Evolutionary conservation across 2,797 vertebrate genomes (phyloP), one percentile per base, ranked within the genome.

Genomic region (Sebastes hubbsi): DNA sequence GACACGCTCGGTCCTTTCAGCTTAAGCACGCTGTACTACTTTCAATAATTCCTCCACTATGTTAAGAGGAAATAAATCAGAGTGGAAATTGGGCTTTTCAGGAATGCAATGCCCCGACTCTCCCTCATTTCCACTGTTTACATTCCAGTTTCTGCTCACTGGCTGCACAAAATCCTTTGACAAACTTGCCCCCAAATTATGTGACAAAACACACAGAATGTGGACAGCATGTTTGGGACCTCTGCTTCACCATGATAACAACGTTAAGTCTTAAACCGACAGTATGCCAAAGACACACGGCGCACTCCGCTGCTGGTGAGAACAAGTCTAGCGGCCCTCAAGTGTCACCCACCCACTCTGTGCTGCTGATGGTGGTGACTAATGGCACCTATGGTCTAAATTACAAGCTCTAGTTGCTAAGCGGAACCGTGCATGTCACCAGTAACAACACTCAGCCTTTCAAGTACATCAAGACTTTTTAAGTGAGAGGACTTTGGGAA

Each of bases 371-470:
- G 79, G 32, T 27, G 72, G 81, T 93, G 94, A 93, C 90, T 93
- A 94, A 94, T 92, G 73, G 88, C 87, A 91, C 90, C 91, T 91
- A 90, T 93, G 92, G 92, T 92, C 89, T 86, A 80, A 90, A 93
- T 86, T 87, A 83, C 80, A 80, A 89, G 81, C 77, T 79, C 74
- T 34, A 61, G 68, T 72, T 77, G 88, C 77, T 66, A 66, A 76
- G 82, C 1, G 72, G 81, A 92, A 83, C 68, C 65, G 60, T 76
- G 72, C 32, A 32, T 65, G 77, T 81, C 73, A 59, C 52, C 46
- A 61, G 67, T 2, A 82, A 68, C 60, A 82, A 72, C 75, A 27
- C 20, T 54, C 9, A 1, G 32, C 25, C 62, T 62, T 87, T 82
- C 8, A 72, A 78, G 27, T 30, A 64, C 14, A 10, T 55, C 62